These are phyloP conservation scores for Lymantria monacha DNA, from an alignment of 2,888 invertebrate genomes.

Conservation along the genomic window DNA sequence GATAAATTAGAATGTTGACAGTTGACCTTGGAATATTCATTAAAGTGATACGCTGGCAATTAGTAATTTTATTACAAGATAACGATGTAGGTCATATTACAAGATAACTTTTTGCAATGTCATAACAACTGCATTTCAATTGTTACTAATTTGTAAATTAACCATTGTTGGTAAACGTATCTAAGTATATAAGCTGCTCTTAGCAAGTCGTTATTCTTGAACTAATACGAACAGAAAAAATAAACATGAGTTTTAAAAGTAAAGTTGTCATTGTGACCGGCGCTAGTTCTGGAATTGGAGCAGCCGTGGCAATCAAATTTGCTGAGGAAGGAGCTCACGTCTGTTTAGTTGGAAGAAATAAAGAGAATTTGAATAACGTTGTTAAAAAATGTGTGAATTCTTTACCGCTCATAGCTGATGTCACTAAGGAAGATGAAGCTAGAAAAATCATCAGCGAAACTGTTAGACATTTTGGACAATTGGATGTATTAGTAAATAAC, in stretches of 20 bases:
- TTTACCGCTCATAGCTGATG: slow-evolving; percentile 4
- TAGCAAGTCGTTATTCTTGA: neutral
- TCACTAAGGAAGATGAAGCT: slow-evolving; percentile 8
- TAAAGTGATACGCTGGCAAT: too few species aligned
- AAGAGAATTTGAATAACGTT: slow-evolving; percentile 19
- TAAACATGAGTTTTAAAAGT: slow-evolving; percentile 35
- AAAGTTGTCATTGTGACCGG: slow-evolving; percentile 39
- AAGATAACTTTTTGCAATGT: too few species aligned
- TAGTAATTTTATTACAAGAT: too few species aligned
- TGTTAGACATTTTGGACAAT: slow-evolving; percentile 3
- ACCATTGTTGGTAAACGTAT: too few species aligned
- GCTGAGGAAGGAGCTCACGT: slow-evolving; percentile 28
- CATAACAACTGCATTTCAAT: too few species aligned
- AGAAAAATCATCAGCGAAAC: slow-evolving; percentile 7
- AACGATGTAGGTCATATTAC: too few species aligned
- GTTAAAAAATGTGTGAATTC: slow-evolving; percentile 4
- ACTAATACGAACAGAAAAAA: neutral
- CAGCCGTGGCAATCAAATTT: slow-evolving; percentile 24
- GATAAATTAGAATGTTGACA: too few species aligned
- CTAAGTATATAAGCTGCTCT: neutral
- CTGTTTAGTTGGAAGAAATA: slow-evolving; percentile 30
- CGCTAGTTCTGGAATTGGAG: slow-evolving; percentile 36
- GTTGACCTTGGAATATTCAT: too few species aligned
- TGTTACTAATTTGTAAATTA: too few species aligned
- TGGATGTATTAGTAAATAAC: slow-evolving; percentile 21